Conservation (phyloP, 2,888 invertebrate genomes). For the Rotaria sp. region DNA sequence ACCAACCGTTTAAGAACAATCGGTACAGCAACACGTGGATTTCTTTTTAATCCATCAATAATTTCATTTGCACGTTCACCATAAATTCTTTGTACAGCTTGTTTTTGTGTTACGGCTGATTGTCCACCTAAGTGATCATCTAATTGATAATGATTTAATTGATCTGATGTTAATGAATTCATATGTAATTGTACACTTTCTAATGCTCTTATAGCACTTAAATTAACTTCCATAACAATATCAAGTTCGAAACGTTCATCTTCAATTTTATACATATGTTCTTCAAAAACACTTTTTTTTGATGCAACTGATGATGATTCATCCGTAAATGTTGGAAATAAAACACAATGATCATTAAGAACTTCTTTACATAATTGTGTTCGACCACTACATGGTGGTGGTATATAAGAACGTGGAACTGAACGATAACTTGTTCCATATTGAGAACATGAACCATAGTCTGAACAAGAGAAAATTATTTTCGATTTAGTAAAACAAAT, state of each 20-base stretch:
- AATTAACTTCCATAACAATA: constrained; percentile 91
- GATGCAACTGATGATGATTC: constrained; percentile 95
- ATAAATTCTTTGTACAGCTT: constrained; percentile 72
- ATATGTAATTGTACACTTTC: constrained; percentile 85
- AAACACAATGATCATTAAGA: constrained; percentile 67
- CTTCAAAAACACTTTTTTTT: constrained; percentile 92
- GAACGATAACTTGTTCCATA: constrained; percentile 93
- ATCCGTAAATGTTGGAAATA: constrained; percentile 97
- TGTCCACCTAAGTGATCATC: constrained; percentile 86
- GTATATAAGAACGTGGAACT: constrained; percentile 67
- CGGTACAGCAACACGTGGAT: constrained; percentile 84
- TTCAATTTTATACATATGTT: constrained; percentile 91
- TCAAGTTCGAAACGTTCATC: constrained; percentile 95
- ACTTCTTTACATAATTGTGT: constrained; percentile 77
- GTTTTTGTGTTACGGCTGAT: constrained; percentile 82
- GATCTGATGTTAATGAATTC: constrained; percentile 76
- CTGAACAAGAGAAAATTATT: constrained; percentile 52
- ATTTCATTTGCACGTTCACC: constrained; percentile 72
- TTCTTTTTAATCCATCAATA: constrained; percentile 86
- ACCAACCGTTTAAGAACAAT: constrained; percentile 66
- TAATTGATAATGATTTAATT: constrained; percentile 73
- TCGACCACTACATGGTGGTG: constrained; percentile 77
- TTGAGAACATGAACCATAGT: constrained; percentile 83
- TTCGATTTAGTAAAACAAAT: neutral
- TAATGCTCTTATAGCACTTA: constrained; percentile 80